Evolutionary conservation across 2,113 vertebrate genomes (phyloP), one percentile per base, ranked within the genome.

Genomic region (Periophthalmus modestus): DNA sequence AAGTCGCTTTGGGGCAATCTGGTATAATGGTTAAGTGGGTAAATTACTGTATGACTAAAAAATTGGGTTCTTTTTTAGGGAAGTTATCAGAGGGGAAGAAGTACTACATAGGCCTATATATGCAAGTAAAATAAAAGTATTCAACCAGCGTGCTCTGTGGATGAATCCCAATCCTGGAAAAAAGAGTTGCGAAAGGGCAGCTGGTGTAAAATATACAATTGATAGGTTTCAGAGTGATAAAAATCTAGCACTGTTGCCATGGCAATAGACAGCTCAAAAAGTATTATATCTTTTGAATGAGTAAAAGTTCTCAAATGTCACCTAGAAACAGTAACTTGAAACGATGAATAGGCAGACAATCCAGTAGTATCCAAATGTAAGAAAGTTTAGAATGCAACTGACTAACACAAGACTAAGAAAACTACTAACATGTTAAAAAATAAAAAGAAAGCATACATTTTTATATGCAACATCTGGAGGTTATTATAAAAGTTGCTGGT

Each of bases 31-130:
- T 46, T 48, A 67, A 46, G 43, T 14, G 62, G 46, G 7, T 46
- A 39, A 55, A 47, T 12, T n/a, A 23, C 46, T 67, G 13, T 68
- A 47, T 72, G 36, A 55, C 24, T 9, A 66, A 61, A 19, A 14
- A 62, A 62, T 57, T 57, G 14, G 59, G 15, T 34, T 62, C 28
- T 34, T 62, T 62, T 59, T 59, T 62, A 62, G 59, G 59, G 59
- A 66, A 47, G 23, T 63, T 39, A 75, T 58, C 48, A 28, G 11
- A 48, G 47, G 18, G 36, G 54, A 80, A 77, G 58, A 61, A 61
- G 23, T 33, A 61, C 23, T 61, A 23, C 12, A 57, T 57, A 43
- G 39, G 39, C 39, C 23, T 61, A 23, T 12, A 23, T 57, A 57
- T 33, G 58, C 24, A 28, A 61, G 24, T 15, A 28, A 23, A 57